Percentiles rank a stretch among this genome's conserved stretches.
These are phyloP conservation scores for Agrotis puta DNA, from an alignment of 2,888 invertebrate genomes.

Conservation along the genomic window DNA sequence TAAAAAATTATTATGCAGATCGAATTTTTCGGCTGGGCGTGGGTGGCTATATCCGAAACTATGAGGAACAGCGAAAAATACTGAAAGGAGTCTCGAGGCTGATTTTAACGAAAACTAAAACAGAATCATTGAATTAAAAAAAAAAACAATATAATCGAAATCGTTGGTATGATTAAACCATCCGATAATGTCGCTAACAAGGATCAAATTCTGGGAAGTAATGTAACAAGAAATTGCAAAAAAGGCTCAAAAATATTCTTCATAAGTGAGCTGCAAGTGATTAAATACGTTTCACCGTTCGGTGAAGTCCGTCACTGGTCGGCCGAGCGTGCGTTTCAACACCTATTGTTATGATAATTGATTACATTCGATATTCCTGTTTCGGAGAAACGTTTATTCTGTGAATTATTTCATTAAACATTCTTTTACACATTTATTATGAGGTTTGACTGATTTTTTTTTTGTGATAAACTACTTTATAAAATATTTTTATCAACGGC, in stretches of 20 bases:
- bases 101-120: too few species aligned
- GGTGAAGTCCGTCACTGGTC: conserved; percentile 51
- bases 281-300: conserved; percentile 54
- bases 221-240: conserved; percentile 19
- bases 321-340: conserved; percentile 56
- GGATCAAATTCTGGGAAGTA: background rate
- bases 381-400: conserved; percentile 55
- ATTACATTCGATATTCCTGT: conserved; percentile 54
- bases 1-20: too few species aligned
- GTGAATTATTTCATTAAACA: conserved; percentile 47
- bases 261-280: conserved; percentile 19
- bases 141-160: too few species aligned
- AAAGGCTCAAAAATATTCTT: conserved; percentile 12
- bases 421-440: too few species aligned
- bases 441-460: conserved; percentile 6
- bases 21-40: too few species aligned
- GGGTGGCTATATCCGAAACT: too few species aligned
- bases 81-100: too few species aligned
- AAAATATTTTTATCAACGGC: background rate
- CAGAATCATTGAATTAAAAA: too few species aligned
- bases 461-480: conserved; percentile 14
- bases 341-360: conserved; percentile 65
- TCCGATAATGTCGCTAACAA: too few species aligned
- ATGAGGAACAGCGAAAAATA: too few species aligned
- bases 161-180: too few species aligned